Base-by-base conservation (phyloP, 2,113 vertebrate species). In the Fregata magnificens region DNA sequence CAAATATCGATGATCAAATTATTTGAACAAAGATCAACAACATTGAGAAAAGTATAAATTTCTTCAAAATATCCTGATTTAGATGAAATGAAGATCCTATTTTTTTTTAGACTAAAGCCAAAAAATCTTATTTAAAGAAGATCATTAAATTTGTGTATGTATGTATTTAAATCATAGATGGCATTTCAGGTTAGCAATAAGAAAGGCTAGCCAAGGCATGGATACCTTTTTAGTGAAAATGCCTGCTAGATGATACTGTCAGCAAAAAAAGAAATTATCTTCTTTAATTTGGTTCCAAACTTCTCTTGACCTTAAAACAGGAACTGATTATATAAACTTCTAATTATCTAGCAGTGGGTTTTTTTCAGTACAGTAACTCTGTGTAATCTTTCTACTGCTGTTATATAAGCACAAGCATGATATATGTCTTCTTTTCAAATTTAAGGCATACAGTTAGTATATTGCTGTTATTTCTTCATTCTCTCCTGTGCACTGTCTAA, bases 241-340 rank as follows among this genome's bases (percentile, higher is more conserved):
- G 8, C 29, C 85, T 93, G 8, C 17, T 55, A 90, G 65, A 58
- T 66, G 44, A 55, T 50, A 56, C 32, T 78, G 31, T 79, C 78
- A 86, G 47, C 22, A 67, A 71, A 74, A 86, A 91, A 88, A 50
- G 5, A 84, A 82, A 76, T 61, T 28, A 36, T 42, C 21, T 61
- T 78, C 24, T 70, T 89, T 85, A 95, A 88, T n/a, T 95, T 29
- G n/a, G 28, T 88, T 95, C 58, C 74, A 96, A 94, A 86, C 66
- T 83, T 91, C 72, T 47, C 55, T 73, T 96, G 86, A 90, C 74
- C 71, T 95, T 56, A 88, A 69, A 86, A 74, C 0, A 1, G 88
- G 66, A 93, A 62, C 34, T 28, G 55, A 61, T 86, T 72, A 22
- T 76, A 80, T 66, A 94, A 84, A 66, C 38, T 72, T 93, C 49